Conservation (phyloP, 2,888 invertebrate species). For the Hemicrepidius hirtus region DNA sequence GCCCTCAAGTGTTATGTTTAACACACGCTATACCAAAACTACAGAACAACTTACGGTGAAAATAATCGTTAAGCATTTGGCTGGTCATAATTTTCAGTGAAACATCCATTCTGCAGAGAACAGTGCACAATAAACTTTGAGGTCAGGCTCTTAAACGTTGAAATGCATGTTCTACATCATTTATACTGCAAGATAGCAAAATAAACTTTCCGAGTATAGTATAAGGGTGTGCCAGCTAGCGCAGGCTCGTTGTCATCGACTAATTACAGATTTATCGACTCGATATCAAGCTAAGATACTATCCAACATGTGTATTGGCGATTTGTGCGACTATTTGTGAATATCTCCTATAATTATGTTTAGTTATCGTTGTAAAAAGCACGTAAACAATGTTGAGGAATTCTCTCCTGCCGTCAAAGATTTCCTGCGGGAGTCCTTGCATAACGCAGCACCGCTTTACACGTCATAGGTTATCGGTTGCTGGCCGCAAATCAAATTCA, state of each 20-base stretch:
- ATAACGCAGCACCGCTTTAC: conserved; percentile 14
- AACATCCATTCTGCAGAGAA: conserved; percentile 46
- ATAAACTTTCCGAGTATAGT: conserved; percentile 51
- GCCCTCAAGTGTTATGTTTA: conserved; percentile 8
- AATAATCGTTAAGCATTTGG: conserved; percentile 49
- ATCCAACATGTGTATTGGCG: conserved; percentile 49
- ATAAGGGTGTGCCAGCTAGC: conserved; percentile 56
- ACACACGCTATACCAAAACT: conserved; percentile 31
- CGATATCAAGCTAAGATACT: conserved; percentile 51
- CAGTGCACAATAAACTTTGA: conserved; percentile 49
- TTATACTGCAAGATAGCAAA: conserved; percentile 49
- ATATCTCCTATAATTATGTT: conserved; percentile 46
- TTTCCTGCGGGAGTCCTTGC: not conserved
- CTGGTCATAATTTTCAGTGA: conserved; percentile 45
- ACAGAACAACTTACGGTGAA: conserved; percentile 25
- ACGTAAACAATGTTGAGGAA: conserved; percentile 23
- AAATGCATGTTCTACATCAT: conserved; percentile 53
- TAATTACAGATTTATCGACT: conserved; percentile 59
- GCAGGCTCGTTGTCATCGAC: conserved; percentile 57
- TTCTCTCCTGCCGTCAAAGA: not conserved
- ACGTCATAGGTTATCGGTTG: conserved; percentile 24
- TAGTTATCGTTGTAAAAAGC: conserved; percentile 31
- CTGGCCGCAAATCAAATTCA: conserved; percentile 35
- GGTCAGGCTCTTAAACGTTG: conserved; percentile 50
- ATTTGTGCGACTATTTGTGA: conserved; percentile 47